Conservation (phyloP, 2,797 vertebrate genomes). For the Leptoclinus maculatus region DNA sequence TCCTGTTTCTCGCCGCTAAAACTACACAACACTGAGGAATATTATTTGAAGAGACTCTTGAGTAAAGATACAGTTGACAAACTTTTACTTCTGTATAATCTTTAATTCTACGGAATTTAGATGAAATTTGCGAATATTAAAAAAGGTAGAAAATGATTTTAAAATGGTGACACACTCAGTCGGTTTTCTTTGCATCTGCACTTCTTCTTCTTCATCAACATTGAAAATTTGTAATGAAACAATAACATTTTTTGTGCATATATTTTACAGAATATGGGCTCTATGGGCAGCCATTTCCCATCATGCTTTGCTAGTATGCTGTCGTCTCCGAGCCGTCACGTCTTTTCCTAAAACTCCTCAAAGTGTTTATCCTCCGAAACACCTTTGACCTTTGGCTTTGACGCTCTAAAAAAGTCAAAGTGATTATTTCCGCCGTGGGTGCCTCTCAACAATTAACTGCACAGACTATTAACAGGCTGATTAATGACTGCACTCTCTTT, state of each 20-base stretch:
- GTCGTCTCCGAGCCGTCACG: conserved; percentile 5
- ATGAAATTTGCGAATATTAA: background rate
- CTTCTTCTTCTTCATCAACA: background rate
- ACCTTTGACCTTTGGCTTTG: conserved; percentile 71
- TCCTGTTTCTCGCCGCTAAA: conserved; percentile 30
- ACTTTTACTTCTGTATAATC: background rate
- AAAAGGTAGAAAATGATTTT: background rate
- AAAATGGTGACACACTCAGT: background rate
- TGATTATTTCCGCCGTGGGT: conserved; percentile 64
- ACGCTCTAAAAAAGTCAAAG: conserved; percentile 70
- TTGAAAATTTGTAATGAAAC: background rate
- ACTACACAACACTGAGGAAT: conserved; percentile 19
- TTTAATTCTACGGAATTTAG: background rate
- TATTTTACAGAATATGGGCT: background rate
- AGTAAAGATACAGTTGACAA: background rate
- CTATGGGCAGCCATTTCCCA: conserved; percentile 20
- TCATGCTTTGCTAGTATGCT: background rate
- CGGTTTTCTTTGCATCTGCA: background rate
- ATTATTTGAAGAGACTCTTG: background rate
- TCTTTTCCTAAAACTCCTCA: conserved; percentile 9
- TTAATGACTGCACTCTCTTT: conserved; percentile 56
- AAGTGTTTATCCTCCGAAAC: conserved; percentile 56
- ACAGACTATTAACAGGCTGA: conserved; percentile 64
- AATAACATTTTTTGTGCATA: background rate
- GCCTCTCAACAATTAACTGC: conserved; percentile 72